Conservation (phyloP, 1,140 invertebrate species). For the Halictus rubicundus region DNA sequence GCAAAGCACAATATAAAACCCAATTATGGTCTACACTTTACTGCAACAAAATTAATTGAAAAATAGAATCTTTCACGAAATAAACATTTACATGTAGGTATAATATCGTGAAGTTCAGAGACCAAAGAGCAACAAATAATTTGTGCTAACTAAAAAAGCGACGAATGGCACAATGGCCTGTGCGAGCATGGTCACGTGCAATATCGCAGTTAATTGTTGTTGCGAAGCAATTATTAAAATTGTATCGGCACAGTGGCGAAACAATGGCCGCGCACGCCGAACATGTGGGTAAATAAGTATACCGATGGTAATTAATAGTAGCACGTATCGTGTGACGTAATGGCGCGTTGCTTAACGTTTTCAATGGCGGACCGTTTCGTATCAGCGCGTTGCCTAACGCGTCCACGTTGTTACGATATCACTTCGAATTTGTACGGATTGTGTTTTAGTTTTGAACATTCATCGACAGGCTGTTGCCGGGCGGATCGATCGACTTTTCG, state of each 20-base stretch:
- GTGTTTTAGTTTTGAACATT: slow-evolving; percentile 16
- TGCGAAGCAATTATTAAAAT: neutral
- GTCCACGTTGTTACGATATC: neutral
- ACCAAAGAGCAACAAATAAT: no score
- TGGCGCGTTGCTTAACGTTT: slow-evolving; percentile 13
- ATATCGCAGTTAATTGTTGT: no score
- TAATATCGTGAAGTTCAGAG: no score
- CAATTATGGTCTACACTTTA: no score
- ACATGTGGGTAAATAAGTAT: neutral
- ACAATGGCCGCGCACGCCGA: neutral
- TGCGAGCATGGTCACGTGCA: no score
- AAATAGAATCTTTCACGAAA: no score
- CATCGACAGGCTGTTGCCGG: slow-evolving; percentile 12
- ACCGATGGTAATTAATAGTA: slow-evolving; percentile 2
- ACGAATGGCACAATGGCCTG: no score
- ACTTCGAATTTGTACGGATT: slow-evolving; percentile 2
- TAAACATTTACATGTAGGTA: no score
- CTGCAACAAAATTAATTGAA: no score
- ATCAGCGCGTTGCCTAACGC: neutral
- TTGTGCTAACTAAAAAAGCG: no score
- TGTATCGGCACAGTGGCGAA: neutral
- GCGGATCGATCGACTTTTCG: slow-evolving; percentile 1
- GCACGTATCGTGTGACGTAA: slow-evolving; percentile 6
- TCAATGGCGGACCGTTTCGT: neutral
- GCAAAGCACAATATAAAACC: no score